A percentile compares a stretch with the other conserved stretches of the same genome.
Conservation (phyloP, 2,113 vertebrate genomes). For the Peucedramus taeniatus region DNA sequence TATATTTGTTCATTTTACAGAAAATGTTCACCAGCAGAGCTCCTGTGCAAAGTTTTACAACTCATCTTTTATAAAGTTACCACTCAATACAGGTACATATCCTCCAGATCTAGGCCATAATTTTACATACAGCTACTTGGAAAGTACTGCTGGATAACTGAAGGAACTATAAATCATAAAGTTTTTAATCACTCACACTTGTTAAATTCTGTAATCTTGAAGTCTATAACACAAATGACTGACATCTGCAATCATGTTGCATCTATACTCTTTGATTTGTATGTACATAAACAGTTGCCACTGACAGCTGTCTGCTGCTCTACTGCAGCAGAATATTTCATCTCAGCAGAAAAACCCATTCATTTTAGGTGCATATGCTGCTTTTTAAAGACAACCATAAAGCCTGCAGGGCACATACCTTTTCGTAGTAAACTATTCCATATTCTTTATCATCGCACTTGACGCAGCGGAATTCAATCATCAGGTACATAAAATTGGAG, state of each 20-base stretch:
- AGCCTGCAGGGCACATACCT: slow-evolving; percentile 78
- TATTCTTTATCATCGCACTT: slow-evolving; percentile 93
- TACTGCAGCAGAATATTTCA: slow-evolving; percentile 28
- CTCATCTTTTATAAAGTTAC: background rate
- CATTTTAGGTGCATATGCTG: slow-evolving; percentile 9
- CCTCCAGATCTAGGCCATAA: background rate
- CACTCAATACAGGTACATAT: background rate
- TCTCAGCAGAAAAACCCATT: slow-evolving; percentile 9
- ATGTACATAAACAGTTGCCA: slow-evolving; percentile 39
- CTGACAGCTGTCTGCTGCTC: slow-evolving; percentile 52
- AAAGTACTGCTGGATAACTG: background rate
- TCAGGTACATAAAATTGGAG: slow-evolving; percentile 99
- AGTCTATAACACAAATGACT: slow-evolving; percentile 37
- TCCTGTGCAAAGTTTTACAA: background rate
- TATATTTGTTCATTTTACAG: background rate
- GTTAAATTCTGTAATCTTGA: slow-evolving; percentile 50
- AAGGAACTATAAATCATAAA: slow-evolving; percentile 36
- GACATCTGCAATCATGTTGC: slow-evolving; percentile 46
- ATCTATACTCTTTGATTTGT: slow-evolving; percentile 51
- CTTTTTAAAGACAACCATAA: slow-evolving; percentile 6
- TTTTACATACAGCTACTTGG: background rate
- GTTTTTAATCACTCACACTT: slow-evolving; percentile 56
- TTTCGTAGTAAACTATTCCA: slow-evolving; percentile 97
- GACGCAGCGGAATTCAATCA: slow-evolving; percentile 97
- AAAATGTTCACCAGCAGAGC: background rate